Evolutionary conservation across 1,140 invertebrate species (phyloP).

Genomic region (Hirudo medicinalis): DNA sequence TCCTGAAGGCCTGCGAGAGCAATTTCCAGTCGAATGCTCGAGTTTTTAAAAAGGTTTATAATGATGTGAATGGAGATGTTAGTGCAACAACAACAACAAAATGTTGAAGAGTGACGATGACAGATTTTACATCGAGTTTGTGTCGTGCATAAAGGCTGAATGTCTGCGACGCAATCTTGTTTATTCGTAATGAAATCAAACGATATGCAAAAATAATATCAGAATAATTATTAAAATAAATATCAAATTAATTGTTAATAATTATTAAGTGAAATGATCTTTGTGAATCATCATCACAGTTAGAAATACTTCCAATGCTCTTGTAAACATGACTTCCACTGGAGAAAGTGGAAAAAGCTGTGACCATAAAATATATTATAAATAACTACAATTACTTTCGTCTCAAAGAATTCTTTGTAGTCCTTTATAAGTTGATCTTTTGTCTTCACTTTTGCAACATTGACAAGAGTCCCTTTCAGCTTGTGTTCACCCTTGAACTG

Average conservation of each 20-base stretch:
- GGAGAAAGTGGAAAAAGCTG: background rate
- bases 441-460: constrained; percentile 22
- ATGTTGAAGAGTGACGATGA: too few species aligned
- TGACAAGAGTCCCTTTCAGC: constrained; percentile 24
- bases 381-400: constrained; percentile 16
- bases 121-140: too few species aligned
- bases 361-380: background rate
- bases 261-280: background rate
- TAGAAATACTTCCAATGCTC: background rate
- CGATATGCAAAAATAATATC: too few species aligned
- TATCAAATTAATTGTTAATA: background rate
- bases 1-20: too few species aligned
- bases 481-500: constrained; percentile 24
- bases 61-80: too few species aligned
- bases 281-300: background rate
- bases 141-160: too few species aligned
- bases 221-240: background rate
- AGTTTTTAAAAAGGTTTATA: too few species aligned
- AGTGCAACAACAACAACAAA: too few species aligned
- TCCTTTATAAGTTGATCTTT: constrained; percentile 21
- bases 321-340: background rate
- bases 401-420: constrained; percentile 22
- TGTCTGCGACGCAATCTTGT: too few species aligned
- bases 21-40: too few species aligned
- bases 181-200: too few species aligned